Conservation (phyloP, 2,113 vertebrate genomes). For the Bostrychus sinensis region DNA sequence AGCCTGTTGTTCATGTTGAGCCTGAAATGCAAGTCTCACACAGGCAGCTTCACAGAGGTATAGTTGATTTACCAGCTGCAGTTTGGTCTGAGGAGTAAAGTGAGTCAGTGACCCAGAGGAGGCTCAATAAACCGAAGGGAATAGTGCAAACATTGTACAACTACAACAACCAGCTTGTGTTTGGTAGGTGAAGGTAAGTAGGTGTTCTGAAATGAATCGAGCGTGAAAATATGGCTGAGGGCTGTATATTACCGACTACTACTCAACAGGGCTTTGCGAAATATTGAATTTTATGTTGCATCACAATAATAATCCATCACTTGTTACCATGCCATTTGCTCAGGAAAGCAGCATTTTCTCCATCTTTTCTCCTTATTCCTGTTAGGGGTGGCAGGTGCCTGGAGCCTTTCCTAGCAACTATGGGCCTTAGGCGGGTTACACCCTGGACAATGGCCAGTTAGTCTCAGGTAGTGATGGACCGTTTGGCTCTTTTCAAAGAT, state of each 20-base stretch:
- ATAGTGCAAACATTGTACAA: background rate
- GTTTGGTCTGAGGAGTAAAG: background rate
- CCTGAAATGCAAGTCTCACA: background rate
- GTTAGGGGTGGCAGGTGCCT: no score
- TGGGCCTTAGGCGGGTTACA: no score
- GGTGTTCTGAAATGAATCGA: background rate
- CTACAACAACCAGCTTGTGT: constrained; percentile 1
- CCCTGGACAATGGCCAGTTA: no score
- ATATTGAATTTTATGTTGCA: background rate
- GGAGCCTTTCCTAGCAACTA: no score
- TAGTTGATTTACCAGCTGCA: background rate
- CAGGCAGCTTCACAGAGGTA: background rate
- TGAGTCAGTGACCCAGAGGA: constrained; percentile 8
- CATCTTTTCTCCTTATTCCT: no score
- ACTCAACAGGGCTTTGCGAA: background rate
- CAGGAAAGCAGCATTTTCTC: no score
- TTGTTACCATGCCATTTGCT: no score
- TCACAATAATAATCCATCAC: no score
- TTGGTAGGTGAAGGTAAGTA: background rate
- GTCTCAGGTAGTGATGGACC: no score
- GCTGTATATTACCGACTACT: background rate
- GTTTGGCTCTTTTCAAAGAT: no score
- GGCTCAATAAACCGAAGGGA: constrained; percentile 3
- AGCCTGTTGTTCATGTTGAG: background rate
- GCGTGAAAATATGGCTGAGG: background rate